Base-by-base conservation (phyloP, 1,140 invertebrate genomes). In the Cotesia typhae region DNA sequence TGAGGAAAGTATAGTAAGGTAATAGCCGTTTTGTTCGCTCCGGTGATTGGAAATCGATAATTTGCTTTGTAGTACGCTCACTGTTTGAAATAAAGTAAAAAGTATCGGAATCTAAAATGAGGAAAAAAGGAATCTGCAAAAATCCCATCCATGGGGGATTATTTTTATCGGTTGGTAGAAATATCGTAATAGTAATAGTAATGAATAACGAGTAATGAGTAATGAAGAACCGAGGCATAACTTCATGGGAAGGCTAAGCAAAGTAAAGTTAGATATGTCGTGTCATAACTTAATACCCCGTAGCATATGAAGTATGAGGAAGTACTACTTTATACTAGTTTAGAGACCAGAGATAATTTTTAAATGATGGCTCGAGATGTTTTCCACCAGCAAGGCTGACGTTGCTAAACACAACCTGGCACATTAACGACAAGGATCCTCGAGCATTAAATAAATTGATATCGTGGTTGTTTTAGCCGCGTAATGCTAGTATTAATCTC, bases 41-140 rank as follows among this genome's bases (percentile, higher is more conserved):
- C 7, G 59, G 67, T 66, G 74, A 77, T 74, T 57, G 75, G 71
- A 79, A 80, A 81, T 81, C 76, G 68, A 81, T 81, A 80, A 67
- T 71, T 77, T 63, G 57, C 65, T 60, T 73, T 73, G 63, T 68
- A 66, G 63, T 72, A 71, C 60, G n/a, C n/a, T n/a, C 10, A 53
- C 14, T 52, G 47, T 52, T 52, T 53, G 4, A 52, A 66, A 74
- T 69, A 79, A 61, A 67, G 36, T 67, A 12, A 14, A 35, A 51
- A 4, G 53, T 17, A 73, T 12, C 28, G 35, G 10, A 47, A 52
- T 53, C 4, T 41, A 38, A 52, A 55, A 66, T 38, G 64, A 28
- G n/a, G 41, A 67, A 6, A 20, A 66, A 57, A 66, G 64, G 65
- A 66, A 37, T 28, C 28, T 28, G 28, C 28, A 28, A 3, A 72